phyloP scores from a whole-genome alignment of 1,140 invertebrate species.

The Drosophila kurseongensis region DNA sequence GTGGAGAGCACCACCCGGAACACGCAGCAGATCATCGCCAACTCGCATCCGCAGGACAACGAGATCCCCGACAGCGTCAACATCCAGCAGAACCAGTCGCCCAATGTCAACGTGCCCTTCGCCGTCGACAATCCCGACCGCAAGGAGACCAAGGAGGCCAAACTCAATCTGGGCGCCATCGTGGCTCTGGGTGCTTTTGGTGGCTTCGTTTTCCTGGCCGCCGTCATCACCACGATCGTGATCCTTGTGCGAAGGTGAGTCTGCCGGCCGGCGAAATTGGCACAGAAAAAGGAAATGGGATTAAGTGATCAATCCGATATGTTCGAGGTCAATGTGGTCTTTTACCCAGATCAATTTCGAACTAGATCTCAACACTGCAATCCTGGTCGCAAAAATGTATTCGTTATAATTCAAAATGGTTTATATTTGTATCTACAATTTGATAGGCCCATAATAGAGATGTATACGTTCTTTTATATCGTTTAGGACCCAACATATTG shows the following conservation, averaged over 20 bases:
- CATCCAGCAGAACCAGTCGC: conserved; percentile 85
- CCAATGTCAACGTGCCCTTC: conserved; percentile 89
- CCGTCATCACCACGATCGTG: conserved; percentile 94
- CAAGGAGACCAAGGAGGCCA: conserved; percentile 89
- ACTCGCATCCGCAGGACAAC: conserved; percentile 88
- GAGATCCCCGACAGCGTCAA: conserved; percentile 86
- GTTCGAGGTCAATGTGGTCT: conserved; percentile 22
- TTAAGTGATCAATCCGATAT: conserved; percentile 14
- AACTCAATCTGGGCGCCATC: conserved; percentile 93
- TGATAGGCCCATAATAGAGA: no score
- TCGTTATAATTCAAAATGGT: no score
- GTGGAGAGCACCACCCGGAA: conserved; percentile 76
- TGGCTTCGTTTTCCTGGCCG: conserved; percentile 94
- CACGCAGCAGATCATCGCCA: conserved; percentile 86
- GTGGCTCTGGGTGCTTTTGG: conserved; percentile 95
- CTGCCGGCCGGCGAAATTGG: background rate
- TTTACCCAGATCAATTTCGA: background rate
- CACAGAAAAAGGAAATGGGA: background rate
- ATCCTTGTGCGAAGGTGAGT: conserved; percentile 95
- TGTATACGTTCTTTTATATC: no score
- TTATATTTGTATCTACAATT: no score
- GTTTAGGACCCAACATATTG: no score
- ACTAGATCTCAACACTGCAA: background rate
- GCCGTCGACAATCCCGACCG: conserved; percentile 88
- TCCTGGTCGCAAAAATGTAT: no score